Conservation (phyloP, 2,797 vertebrate species). For the Anabacerthia variegaticeps region DNA sequence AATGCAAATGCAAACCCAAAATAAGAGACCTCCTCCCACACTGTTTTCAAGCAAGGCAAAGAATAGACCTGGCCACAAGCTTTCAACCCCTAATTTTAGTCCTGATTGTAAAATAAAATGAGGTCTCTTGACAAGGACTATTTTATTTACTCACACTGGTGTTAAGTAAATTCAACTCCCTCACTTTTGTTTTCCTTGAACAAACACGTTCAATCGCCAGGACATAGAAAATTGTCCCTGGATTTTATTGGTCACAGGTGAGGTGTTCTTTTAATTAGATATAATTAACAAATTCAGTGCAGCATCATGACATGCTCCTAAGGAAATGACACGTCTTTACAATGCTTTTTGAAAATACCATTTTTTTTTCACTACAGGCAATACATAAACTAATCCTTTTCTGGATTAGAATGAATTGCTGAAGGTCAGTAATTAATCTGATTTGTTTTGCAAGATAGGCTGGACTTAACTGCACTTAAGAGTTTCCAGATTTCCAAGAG, state of each 20-base stretch:
- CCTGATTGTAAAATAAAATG: slow-evolving; percentile 12
- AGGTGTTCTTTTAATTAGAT: neutral
- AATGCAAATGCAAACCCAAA: neutral
- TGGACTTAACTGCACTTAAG: neutral
- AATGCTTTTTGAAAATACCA: neutral
- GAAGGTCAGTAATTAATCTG: neutral
- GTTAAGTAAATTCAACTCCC: neutral
- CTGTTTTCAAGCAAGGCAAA: neutral
- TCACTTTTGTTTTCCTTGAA: neutral
- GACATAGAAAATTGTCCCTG: neutral
- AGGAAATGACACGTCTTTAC: neutral
- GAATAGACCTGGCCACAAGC: neutral
- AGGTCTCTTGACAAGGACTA: neutral
- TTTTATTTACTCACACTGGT: neutral
- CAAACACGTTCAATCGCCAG: neutral
- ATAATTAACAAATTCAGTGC: neutral
- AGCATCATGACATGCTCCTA: neutral
- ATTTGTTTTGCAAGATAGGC: neutral
- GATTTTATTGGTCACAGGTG: neutral
- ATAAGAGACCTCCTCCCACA: neutral
- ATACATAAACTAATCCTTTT: neutral
- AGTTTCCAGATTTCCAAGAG: neutral
- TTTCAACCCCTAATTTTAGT: neutral
- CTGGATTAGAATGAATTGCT: neutral
- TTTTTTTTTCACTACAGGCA: neutral